Evolutionary conservation across 2,888 invertebrate species (phyloP).

Genomic region (Patella ulyssiponensis): DNA sequence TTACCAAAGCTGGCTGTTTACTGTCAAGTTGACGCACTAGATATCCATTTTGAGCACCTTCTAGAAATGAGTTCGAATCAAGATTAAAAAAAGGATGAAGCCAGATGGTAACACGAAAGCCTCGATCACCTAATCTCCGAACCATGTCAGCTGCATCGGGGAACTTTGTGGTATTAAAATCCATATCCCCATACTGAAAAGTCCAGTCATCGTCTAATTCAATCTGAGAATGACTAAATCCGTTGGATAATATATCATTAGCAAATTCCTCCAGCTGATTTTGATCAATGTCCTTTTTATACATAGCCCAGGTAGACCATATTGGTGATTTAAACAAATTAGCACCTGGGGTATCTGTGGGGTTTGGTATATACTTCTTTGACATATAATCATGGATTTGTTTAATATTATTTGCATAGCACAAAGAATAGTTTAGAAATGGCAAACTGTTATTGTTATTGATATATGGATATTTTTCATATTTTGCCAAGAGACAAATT

Average conservation of each 20-base stretch:
- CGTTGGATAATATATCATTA: constrained; percentile 36
- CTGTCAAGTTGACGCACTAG: constrained; percentile 70
- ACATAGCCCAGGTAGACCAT: constrained; percentile 92
- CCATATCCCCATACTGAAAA: constrained; percentile 86
- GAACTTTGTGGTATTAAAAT: constrained; percentile 81
- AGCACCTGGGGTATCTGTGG: constrained; percentile 78
- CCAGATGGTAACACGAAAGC: constrained; percentile 87
- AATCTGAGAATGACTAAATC: constrained; percentile 63
- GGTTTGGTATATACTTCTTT: constrained; percentile 75
- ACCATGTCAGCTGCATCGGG: constrained; percentile 79
- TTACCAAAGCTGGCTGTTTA: constrained; percentile 73
- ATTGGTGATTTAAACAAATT: constrained; percentile 85
- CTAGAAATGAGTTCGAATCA: constrained; percentile 87
- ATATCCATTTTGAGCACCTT: constrained; percentile 79
- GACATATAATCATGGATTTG: constrained; percentile 73
- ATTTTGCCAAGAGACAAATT: constrained; percentile 54
- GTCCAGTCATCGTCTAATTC: constrained; percentile 91
- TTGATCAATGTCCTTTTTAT: constrained; percentile 81
- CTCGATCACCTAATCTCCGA: constrained; percentile 75
- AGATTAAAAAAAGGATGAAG: constrained; percentile 74
- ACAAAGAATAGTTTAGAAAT: constrained; percentile 51
- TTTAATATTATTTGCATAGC: constrained; percentile 45
- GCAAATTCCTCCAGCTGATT: constrained; percentile 57
- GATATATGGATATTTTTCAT: constrained; percentile 52
- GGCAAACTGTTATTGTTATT: constrained; percentile 40